Conservation (phyloP, 1,140 invertebrate species). For the Theocolax elegans region DNA sequence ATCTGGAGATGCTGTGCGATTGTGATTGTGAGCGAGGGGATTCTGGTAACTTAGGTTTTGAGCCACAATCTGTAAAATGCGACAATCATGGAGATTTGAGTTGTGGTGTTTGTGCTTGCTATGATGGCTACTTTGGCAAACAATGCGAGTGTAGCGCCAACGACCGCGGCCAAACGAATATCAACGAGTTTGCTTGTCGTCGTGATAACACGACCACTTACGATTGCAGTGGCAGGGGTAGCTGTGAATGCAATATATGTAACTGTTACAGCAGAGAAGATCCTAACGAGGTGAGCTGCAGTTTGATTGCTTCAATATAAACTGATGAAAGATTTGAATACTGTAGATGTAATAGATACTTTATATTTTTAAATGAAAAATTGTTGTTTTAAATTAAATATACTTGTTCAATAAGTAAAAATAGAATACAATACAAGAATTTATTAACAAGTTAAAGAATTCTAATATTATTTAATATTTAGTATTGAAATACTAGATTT, state of each 20-base stretch:
- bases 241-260: slow-evolving; percentile 85
- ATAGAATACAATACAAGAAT: too few relatives aligned
- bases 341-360: not conserved
- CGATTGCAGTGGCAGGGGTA: slow-evolving; percentile 81
- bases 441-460: too few relatives aligned
- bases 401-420: too few relatives aligned
- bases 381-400: not conserved
- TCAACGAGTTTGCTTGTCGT: slow-evolving; percentile 75
- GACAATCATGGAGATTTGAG: slow-evolving; percentile 75
- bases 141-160: slow-evolving; percentile 85
- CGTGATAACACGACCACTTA: slow-evolving; percentile 76
- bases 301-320: too few relatives aligned
- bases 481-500: not conserved
- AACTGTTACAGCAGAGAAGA: slow-evolving; percentile 72
- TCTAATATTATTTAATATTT: too few relatives aligned
- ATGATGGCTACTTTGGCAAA: slow-evolving; percentile 81
- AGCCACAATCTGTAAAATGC: slow-evolving; percentile 71
- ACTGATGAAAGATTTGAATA: too few relatives aligned
- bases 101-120: slow-evolving; percentile 91
- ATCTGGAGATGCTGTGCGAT: slow-evolving; percentile 89
- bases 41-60: slow-evolving; percentile 51
- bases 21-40: slow-evolving; percentile 85
- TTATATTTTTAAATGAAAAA: not conserved
- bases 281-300: slow-evolving; percentile 67
- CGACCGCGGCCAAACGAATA: slow-evolving; percentile 58